Evolutionary conservation across 2,797 vertebrate species (phyloP).

Genomic region (Scyliorhinus canicula): DNA sequence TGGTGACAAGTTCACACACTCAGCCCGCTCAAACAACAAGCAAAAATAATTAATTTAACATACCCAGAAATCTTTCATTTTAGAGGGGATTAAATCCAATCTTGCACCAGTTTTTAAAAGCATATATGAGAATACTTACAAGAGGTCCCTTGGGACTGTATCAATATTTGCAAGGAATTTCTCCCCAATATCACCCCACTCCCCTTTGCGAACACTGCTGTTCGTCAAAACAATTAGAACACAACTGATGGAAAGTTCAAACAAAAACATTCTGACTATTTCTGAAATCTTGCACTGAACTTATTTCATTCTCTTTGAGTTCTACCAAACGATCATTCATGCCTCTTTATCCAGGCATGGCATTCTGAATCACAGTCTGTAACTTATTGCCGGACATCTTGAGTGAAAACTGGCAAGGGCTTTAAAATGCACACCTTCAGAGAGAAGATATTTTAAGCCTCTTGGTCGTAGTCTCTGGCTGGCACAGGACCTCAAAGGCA

Average conservation of each 20-base stretch:
- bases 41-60: background rate
- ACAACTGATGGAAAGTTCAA: background rate
- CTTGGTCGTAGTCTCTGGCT: background rate
- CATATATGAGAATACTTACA: background rate
- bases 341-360: background rate
- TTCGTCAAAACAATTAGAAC: background rate
- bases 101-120: background rate
- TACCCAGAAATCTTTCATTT: background rate
- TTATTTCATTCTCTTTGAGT: background rate
- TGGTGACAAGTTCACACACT: background rate
- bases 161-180: background rate
- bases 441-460: background rate
- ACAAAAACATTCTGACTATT: background rate
- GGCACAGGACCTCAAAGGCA: background rate
- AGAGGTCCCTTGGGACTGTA: background rate
- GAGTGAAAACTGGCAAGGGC: background rate
- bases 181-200: background rate
- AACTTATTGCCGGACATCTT: background rate
- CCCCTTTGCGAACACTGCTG: background rate
- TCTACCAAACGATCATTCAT: background rate
- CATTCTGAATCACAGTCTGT: background rate
- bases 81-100: background rate
- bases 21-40: fast-evolving
- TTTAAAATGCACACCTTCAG: background rate
- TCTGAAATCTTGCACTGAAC: background rate